A percentile compares a stretch with the other conserved stretches of the same genome.
Conservation (phyloP, 2,888 invertebrate species). For the Papilio elwesi region DNA sequence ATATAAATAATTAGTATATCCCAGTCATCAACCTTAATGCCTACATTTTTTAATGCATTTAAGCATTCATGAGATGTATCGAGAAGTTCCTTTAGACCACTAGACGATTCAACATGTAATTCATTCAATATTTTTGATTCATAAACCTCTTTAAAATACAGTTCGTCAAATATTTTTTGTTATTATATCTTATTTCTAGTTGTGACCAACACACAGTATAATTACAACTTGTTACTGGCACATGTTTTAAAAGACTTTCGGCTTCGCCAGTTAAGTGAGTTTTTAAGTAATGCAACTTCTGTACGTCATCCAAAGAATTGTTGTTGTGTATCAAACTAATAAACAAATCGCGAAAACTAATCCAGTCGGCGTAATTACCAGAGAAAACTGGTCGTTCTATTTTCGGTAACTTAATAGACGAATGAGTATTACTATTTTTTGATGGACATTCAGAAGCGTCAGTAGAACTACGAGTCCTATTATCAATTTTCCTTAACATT, state of each 20-base stretch:
- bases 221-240: slow-evolving; percentile 41
- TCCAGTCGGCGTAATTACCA: neutral
- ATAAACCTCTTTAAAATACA: slow-evolving; percentile 19
- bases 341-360: slow-evolving; percentile 44
- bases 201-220: slow-evolving; percentile 45
- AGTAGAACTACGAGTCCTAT: neutral
- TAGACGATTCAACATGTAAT: slow-evolving; percentile 42
- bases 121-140: too few species aligned
- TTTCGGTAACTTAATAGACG: too few species aligned
- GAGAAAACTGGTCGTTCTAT: neutral
- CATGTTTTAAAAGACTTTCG: too few species aligned
- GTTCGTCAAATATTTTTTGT: slow-evolving; percentile 43
- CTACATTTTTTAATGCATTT: slow-evolving; percentile 41
- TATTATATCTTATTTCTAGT: slow-evolving; percentile 43
- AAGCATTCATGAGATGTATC: slow-evolving; percentile 40
- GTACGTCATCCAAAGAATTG: too few species aligned
- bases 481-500: neutral
- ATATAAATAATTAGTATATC: slow-evolving; percentile 41
- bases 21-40: slow-evolving; percentile 39
- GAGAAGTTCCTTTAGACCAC: slow-evolving; percentile 37
- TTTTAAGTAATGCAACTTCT: too few species aligned
- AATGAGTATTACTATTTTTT: neutral
- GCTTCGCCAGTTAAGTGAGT: too few species aligned
- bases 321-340: too few species aligned
- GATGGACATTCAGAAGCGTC: neutral